Conservation (phyloP, 2,113 vertebrate genomes). For the Podilymbus podiceps region DNA sequence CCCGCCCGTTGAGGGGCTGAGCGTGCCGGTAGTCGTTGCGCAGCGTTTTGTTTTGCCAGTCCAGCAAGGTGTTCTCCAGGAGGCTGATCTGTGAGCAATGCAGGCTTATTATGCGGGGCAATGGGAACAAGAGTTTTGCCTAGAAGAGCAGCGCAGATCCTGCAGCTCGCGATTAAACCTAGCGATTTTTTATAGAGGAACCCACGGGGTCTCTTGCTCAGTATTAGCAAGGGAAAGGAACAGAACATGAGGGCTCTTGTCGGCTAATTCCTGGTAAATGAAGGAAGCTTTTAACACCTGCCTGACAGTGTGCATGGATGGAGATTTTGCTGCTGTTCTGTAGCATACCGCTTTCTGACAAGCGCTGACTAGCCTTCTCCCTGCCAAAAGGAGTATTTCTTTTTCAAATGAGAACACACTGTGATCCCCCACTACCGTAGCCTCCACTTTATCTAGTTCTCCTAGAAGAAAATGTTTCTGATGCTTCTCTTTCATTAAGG, state of each 20-base stretch:
- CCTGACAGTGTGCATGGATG: neutral
- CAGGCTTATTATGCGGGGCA: neutral
- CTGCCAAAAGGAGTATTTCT: neutral
- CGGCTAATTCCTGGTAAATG: neutral
- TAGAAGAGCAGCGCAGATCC: accelerated
- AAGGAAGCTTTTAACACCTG: neutral
- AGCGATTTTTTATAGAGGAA: accelerated
- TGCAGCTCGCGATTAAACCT: neutral
- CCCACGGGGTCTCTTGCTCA: neutral
- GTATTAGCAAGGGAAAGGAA: neutral
- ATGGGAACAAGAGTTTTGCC: accelerated
- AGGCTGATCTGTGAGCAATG: slow-evolving; percentile 73
- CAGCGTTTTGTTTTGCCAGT: slow-evolving; percentile 81
- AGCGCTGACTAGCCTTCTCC: neutral
- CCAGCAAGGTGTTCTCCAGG: slow-evolving; percentile 83
- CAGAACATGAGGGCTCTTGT: neutral
- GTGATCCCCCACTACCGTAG: neutral
- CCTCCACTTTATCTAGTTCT: neutral
- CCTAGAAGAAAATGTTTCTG: neutral
- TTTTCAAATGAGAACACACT: neutral
- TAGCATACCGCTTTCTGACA: neutral
- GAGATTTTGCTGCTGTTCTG: neutral
- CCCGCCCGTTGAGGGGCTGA: slow-evolving; percentile 81
- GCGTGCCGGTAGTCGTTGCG: slow-evolving; percentile 81
- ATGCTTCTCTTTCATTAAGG: neutral